Percentiles rank a stretch among this genome's conserved stretches.
phyloP scores from a whole-genome alignment of 2,888 invertebrate species.

The Hartigia nigra region DNA sequence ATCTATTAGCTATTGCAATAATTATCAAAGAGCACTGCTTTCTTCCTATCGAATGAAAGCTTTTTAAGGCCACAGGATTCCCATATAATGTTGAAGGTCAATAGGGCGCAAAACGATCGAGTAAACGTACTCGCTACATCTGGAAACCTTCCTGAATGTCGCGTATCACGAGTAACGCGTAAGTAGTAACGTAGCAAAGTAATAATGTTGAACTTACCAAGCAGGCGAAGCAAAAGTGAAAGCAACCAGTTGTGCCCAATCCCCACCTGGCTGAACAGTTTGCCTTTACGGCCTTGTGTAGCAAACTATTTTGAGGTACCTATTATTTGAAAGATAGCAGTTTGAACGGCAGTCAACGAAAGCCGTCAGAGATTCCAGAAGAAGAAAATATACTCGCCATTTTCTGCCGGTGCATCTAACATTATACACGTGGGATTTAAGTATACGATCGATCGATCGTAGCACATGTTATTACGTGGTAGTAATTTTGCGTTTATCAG shows the following conservation, averaged over 20 bases:
- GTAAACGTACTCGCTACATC: not conserved
- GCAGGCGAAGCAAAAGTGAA: slow-evolving; percentile 41
- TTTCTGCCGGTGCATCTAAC: not conserved
- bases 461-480: not conserved
- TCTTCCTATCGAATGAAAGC: not conserved
- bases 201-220: not conserved
- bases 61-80: not conserved
- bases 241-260: slow-evolving; percentile 28
- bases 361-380: slow-evolving; percentile 14
- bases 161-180: not conserved
- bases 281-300: slow-evolving; percentile 33
- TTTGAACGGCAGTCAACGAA: slow-evolving; percentile 38
- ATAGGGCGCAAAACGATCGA: not conserved
- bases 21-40: not conserved
- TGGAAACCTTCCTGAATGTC: not conserved
- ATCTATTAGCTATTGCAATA: not conserved
- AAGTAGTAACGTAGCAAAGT: not conserved
- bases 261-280: slow-evolving; percentile 9
- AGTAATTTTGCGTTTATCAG: not conserved
- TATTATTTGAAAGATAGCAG: not conserved
- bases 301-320: not conserved
- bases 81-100: not conserved
- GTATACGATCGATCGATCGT: not conserved
- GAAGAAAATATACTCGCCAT: not conserved
- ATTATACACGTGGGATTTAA: not conserved